Conservation (phyloP, 2,113 vertebrate genomes). For the Athene cunicularia region DNA sequence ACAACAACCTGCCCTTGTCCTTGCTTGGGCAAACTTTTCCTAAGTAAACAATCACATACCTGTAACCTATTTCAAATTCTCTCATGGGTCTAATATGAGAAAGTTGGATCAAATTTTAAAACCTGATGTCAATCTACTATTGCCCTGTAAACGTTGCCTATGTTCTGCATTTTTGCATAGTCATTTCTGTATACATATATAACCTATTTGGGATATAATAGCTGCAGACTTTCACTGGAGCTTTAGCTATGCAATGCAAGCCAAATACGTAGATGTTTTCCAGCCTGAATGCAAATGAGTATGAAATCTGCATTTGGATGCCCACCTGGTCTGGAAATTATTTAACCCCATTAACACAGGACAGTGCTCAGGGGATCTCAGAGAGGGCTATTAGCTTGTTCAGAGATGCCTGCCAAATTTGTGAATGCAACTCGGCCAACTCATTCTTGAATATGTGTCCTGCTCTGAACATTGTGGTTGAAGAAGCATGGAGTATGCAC, state of each 20-base stretch:
- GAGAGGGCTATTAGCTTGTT: not conserved
- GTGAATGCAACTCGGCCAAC: not conserved
- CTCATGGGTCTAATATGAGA: not conserved
- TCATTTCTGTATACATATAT: not conserved
- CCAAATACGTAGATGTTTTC: not conserved
- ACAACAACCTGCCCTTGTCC: not conserved
- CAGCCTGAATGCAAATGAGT: not conserved
- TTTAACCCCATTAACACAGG: not conserved
- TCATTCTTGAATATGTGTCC: not conserved
- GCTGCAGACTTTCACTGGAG: not conserved
- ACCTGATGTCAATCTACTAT: not conserved
- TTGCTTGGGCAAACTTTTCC: not conserved
- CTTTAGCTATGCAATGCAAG: not conserved
- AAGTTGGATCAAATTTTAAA: not conserved
- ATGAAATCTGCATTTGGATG: not conserved
- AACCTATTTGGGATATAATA: not conserved
- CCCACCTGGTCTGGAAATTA: not conserved
- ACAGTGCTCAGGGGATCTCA: not conserved
- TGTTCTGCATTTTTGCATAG: not conserved
- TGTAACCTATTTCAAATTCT: not conserved
- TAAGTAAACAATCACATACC: not conserved
- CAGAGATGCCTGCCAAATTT: not conserved
- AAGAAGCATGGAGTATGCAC: not conserved
- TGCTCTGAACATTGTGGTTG: not conserved
- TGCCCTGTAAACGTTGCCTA: not conserved